Percentiles rank a stretch among this genome's conserved stretches.
phyloP scores from a whole-genome alignment of 2,113 vertebrate species.

The Rhagologus leucostigma region DNA sequence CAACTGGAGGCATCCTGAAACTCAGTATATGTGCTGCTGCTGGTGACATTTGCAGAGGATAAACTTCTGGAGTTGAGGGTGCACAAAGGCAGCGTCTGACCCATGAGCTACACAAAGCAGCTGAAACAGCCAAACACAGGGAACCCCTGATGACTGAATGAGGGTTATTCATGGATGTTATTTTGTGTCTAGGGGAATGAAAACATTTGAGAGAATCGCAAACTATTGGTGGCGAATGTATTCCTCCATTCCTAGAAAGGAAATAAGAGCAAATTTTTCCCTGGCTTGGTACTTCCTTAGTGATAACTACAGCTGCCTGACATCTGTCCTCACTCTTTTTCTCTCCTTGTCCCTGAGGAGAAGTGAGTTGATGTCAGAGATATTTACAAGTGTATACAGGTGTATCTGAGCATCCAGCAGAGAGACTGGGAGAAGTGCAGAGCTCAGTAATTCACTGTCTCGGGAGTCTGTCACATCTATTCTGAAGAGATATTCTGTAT shows the following conservation, averaged over 20 bases:
- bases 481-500: not conserved
- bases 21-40: not conserved
- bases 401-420: not conserved
- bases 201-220: not conserved
- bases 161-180: not conserved
- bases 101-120: not conserved
- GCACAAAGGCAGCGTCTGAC: not conserved
- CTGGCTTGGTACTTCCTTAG: not conserved
- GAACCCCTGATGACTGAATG: not conserved
- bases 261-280: not conserved
- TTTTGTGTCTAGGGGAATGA: not conserved
- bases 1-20: not conserved
- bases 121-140: not conserved
- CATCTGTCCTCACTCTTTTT: not conserved
- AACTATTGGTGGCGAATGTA: not conserved
- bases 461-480: conserved; percentile 10
- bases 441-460: conserved; percentile 28
- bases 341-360: not conserved
- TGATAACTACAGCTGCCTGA: not conserved
- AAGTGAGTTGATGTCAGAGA: not conserved
- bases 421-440: not conserved
- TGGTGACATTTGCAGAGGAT: not conserved
- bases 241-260: not conserved
- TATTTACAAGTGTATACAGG: not conserved
- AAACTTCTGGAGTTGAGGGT: not conserved